Evolutionary conservation across 2,888 invertebrate genomes (phyloP), one percentile per base, ranked within the genome.

Genomic region (Xestia sexstrigata): DNA sequence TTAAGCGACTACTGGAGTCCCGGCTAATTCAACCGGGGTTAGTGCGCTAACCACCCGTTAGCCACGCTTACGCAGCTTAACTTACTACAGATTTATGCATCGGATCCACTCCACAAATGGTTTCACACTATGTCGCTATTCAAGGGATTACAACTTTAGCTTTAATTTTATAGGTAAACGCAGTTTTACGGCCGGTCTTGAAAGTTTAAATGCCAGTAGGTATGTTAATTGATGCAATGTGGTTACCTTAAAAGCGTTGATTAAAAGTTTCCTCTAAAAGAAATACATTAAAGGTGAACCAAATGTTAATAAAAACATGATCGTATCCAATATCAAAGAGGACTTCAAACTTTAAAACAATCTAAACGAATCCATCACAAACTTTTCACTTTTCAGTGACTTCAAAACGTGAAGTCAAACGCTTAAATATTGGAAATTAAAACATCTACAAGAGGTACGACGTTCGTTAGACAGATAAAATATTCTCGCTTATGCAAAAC

Each of bases 401-500:
- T 87, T 79, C 70, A 78, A 76, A 79, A 84, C 74, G 72, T 76
- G 42, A 65, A 78, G 72, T 81, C 81, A 83, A 80, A 82, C 69
- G 84, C 60, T 87, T 78, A 79, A 88, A 85, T 88, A 87, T 88
- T 88, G 79, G 82, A 85, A 84, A 88, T 90, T 89, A 90, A 89
- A 91, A 87, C 83, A 79, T 83, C 76, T 87, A 85, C 84, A 87
- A 86, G 85, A 91, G 91, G 91, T 91, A 87, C 87, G 86, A 89
- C 84, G 89, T 91, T 91, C 90, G 88, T 89, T 86, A 88, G 88
- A 89, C 88, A 90, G 90, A 91, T 91, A 90, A 92, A 92, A 91
- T 89, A 92, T 91, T 92, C 91, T 89, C 89, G 91, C 90, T 93
- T 93, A 93, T 92, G 92, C 92, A 92, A 93, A 93, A 93, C 92